Evolutionary conservation across 2,888 invertebrate genomes (phyloP).

Genomic region (Dermolepida albohirtum): DNA sequence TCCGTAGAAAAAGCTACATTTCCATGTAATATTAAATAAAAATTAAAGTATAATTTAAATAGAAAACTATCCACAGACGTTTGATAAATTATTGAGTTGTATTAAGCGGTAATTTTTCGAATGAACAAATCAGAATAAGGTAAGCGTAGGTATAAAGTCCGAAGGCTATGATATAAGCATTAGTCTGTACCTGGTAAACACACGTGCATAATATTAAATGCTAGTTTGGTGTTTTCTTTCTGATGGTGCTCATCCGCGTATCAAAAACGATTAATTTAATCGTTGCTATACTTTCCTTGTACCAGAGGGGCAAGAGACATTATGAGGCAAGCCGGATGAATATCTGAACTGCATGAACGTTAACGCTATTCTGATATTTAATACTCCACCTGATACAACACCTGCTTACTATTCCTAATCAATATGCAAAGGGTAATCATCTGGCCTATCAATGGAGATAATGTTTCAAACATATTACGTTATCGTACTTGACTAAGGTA

Average conservation of each 20-base stretch:
- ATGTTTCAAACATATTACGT: conserved; percentile 2
- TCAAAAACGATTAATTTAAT: conserved; percentile 47
- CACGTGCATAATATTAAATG: conserved; percentile 44
- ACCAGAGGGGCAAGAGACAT: conserved; percentile 27
- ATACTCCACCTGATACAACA: conserved; percentile 30
- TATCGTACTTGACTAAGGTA: too few species aligned
- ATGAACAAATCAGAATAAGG: conserved; percentile 15
- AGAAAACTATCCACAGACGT: background rate
- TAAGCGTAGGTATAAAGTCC: conserved; percentile 3
- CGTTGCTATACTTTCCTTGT: conserved; percentile 26
- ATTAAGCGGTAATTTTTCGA: conserved; percentile 16
- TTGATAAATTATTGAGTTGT: conserved; percentile 19
- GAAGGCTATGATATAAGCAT: conserved; percentile 36
- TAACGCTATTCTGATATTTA: conserved; percentile 23
- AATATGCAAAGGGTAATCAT: conserved; percentile 26
- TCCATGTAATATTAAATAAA: conserved; percentile 11
- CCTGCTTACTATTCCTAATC: conserved; percentile 23
- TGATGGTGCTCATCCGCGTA: conserved; percentile 45
- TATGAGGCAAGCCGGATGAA: conserved; percentile 35
- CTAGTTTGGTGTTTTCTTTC: conserved; percentile 37
- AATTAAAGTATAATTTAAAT: conserved; percentile 27
- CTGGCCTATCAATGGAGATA: conserved; percentile 2
- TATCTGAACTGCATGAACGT: conserved; percentile 16
- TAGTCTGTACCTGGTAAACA: conserved; percentile 22
- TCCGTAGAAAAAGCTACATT: conserved; percentile 6